Evolutionary conservation across 1,140 invertebrate species (phyloP), one percentile per base, ranked within the genome.

Genomic region (Condylostylus longicornis): DNA sequence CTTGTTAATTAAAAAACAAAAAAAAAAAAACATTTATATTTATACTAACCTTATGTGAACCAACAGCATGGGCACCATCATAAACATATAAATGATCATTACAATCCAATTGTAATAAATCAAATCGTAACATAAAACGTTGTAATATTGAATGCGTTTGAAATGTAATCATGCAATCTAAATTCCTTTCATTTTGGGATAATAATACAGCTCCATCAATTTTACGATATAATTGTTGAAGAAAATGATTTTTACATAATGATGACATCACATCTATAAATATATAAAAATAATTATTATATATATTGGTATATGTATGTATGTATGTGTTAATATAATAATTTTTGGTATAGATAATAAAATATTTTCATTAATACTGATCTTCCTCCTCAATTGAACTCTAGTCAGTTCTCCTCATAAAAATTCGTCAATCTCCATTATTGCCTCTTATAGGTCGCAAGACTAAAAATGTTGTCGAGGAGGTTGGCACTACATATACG

Each of bases 11-110:
- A 10, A 5, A 27, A 27, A 27, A 4, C 10, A n/a, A n/a, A 7
- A 23, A 23, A 6, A 23, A 23, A 7, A 23, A 23, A 23, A 23
- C 22, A 27, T 27, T 27, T 4, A n/a, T 5, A 27, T 5, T 27
- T 19, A 7, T 7, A 45, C 56, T 59, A 63, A 90, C 87, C 79
- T 89, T 88, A 46, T 80, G 78, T 44, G 72, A 77, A 27, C 81
- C 81, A 19, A 82, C 83, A 20, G 81, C 80, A 53, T 90, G 84
- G 10, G 84, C 85, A 8, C 87, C 87, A 66, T 93, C 88, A 55
- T 84, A 93, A 49, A 93, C 86, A 51, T 77, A 84, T 9, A 93
- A 72, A 63, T 90, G 85, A 64, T 93, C 87, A 54, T 91, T 89
- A 67, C 87, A 93, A 66, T 91, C 88, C 36, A 93, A 69, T 46